Conservation (phyloP, 2,888 invertebrate genomes). For the Trisateles emortualis region DNA sequence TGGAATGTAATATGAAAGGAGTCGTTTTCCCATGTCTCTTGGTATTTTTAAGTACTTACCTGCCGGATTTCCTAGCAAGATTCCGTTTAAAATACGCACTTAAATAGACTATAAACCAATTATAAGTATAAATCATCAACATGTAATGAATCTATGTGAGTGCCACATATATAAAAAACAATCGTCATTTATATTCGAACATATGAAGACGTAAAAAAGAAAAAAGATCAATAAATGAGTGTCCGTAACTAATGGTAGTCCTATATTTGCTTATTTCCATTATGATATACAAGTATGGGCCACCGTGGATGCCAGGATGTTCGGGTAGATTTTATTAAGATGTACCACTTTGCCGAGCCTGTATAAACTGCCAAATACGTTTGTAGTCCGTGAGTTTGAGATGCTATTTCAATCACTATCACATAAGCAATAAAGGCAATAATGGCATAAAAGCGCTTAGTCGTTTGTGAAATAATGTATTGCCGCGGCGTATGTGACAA, state of each 20-base stretch:
- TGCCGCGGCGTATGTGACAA: slow-evolving; percentile 45
- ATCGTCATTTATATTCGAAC: slow-evolving; percentile 16
- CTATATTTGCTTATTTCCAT: slow-evolving; percentile 64
- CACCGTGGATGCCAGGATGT: slow-evolving; percentile 60
- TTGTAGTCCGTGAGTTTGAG: slow-evolving; percentile 1
- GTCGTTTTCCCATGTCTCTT: slow-evolving; percentile 16
- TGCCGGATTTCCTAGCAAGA: slow-evolving; percentile 31
- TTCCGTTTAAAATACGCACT: slow-evolving; percentile 22
- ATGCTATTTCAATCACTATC: slow-evolving; percentile 33
- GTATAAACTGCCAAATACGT: slow-evolving; percentile 46
- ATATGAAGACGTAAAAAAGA: slow-evolving; percentile 22
- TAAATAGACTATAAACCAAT: neutral
- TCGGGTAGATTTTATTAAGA: slow-evolving; percentile 65
- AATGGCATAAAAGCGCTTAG: slow-evolving; percentile 20
- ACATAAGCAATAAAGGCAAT: slow-evolving; percentile 21
- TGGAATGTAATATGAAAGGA: slow-evolving; percentile 9
- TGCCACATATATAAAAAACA: slow-evolving; percentile 6
- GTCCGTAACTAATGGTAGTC: slow-evolving; percentile 57
- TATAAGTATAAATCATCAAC: neutral
- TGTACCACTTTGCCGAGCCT: slow-evolving; percentile 50
- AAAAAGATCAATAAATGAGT: slow-evolving; percentile 36
- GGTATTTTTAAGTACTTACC: slow-evolving; percentile 1
- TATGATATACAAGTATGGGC: slow-evolving; percentile 65
- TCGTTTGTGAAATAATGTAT: slow-evolving; percentile 26
- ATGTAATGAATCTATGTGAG: neutral